A percentile compares a stretch with the other conserved stretches of the same genome.
These are phyloP conservation scores for Noctua comes DNA, from an alignment of 2,888 invertebrate species.

Conservation along the genomic window DNA sequence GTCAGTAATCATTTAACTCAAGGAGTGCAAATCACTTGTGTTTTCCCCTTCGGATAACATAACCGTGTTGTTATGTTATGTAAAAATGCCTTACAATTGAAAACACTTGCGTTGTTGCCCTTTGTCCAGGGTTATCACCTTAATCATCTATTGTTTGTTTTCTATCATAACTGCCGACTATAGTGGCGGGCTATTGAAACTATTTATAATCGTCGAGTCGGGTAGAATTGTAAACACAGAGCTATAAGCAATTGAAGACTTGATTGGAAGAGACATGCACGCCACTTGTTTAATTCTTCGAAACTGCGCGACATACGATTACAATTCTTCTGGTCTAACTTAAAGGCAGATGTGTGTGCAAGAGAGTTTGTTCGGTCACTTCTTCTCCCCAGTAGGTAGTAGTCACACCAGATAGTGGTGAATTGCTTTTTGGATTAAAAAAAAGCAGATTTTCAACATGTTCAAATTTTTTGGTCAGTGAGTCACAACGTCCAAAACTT, in stretches of 20 bases:
- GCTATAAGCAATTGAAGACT: slow-evolving; percentile 16
- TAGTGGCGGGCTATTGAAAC: slow-evolving; percentile 42
- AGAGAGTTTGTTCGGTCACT: not conserved
- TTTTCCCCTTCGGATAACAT: not conserved
- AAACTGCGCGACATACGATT: not conserved
- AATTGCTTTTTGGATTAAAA: not conserved
- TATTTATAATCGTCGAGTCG: slow-evolving; percentile 28
- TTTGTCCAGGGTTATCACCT: slow-evolving; percentile 28
- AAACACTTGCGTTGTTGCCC: slow-evolving; percentile 35
- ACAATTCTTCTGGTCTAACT: not conserved
- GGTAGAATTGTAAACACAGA: slow-evolving; percentile 14
- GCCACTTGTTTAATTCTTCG: not conserved
- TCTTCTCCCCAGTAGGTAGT: not conserved
- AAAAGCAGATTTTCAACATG: not conserved
- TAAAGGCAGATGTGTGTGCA: not conserved
- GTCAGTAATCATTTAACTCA: not conserved
- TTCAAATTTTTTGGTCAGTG: not conserved
- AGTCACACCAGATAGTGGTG: not conserved
- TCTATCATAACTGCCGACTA: slow-evolving; percentile 18
- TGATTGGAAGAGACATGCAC: slow-evolving; percentile 7
- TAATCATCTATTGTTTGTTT: slow-evolving; percentile 38
- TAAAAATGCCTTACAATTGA: slow-evolving; percentile 3
- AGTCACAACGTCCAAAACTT: not conserved
- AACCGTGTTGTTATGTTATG: not conserved
- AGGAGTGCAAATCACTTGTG: not conserved